These are phyloP conservation scores for Xanthorhoe spadicearia DNA, from an alignment of 2,888 invertebrate species.

Conservation along the genomic window DNA sequence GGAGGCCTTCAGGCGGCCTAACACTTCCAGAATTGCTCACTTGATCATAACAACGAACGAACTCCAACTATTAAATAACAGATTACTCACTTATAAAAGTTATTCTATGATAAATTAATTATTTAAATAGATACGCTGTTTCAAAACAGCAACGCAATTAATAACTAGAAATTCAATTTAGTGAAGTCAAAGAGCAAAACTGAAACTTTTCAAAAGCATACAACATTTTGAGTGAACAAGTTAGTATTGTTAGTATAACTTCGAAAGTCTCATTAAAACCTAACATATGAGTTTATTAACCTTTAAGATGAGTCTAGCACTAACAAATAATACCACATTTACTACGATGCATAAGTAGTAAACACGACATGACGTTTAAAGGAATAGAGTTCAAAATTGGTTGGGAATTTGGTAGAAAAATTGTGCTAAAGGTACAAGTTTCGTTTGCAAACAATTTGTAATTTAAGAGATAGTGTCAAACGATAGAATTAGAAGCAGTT, in stretches of 20 bases:
- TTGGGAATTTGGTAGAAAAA: background rate
- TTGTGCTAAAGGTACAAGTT: background rate
- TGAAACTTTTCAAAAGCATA: background rate
- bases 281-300: conserved; percentile 10
- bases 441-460: background rate
- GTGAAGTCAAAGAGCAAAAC: background rate
- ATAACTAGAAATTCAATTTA: too few relatives aligned
- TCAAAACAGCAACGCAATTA: too few relatives aligned
- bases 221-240: background rate
- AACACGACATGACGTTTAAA: too few relatives aligned
- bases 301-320: background rate
- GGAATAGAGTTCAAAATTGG: background rate
- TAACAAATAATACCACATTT: background rate
- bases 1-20: too few relatives aligned
- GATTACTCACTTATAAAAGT: too few relatives aligned
- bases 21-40: too few relatives aligned
- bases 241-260: conserved; percentile 5
- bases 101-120: too few relatives aligned
- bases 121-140: too few relatives aligned
- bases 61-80: too few relatives aligned
- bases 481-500: background rate
- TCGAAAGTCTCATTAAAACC: background rate
- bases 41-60: too few relatives aligned
- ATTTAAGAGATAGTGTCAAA: background rate
- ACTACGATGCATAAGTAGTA: too few relatives aligned